Base-by-base conservation (phyloP, 2,888 invertebrate genomes). In the Drosophila incognita region DNA sequence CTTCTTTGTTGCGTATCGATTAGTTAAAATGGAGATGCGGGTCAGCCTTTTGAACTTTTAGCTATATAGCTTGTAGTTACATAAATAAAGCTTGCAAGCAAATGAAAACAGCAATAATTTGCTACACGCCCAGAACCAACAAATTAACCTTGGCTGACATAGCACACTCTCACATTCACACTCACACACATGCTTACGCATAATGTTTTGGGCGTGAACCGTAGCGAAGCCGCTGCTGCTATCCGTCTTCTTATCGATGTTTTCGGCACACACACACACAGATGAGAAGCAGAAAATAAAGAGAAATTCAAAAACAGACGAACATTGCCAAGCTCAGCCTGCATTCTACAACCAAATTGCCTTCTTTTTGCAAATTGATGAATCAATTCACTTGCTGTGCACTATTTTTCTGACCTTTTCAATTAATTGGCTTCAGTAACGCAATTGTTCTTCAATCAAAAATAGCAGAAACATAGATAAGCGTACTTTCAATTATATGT, bases 151-250 rank as follows among this genome's bases (percentile, higher is more conserved):
- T 80, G 78, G 36, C 53, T 48, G 54, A 42, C 38, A 56, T 36
- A 64, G 13, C 46, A 49, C 56, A 40, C 48, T 42, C 8, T 40
- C 31, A 27, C 27, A 27, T 35, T 53, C 64, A 40, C 51, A 59
- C 53, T 33, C n/a, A 59, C 11, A 42, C 49, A 49, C 51, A 42
- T 40, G 13, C 38, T 61, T 38, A 62, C 59, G 57, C 67, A 81
- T 74, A 75, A 78, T 69, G 46, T 82, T 81, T 89, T 76, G 84
- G 84, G 89, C 89, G 84, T 85, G 77, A 71, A 85, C 83, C 67
- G 57, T 64, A 31, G 36, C 63, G 35, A 76, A 81, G 66, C 61
- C 61, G 66, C 52, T 52, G 61, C 54, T 42, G 58, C 56, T 61
- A 62, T 62, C 64, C 63, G 76, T 69, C 88, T 86, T 71, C 88